These are phyloP conservation scores for Maniola jurtina DNA, from an alignment of 1,140 invertebrate genomes.

Conservation along the genomic window DNA sequence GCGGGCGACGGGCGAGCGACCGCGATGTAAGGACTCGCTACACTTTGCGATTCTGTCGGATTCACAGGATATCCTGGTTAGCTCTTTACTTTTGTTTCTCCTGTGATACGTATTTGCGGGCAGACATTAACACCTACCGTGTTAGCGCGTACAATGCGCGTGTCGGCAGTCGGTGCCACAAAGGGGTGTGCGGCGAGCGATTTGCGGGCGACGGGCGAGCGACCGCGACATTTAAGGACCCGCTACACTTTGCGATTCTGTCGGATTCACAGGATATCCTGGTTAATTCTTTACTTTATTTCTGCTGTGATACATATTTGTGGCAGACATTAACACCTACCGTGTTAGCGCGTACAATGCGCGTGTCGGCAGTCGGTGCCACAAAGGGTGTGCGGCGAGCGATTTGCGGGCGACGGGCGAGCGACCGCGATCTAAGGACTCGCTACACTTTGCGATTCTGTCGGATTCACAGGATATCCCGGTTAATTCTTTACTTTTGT, in stretches of 20 bases:
- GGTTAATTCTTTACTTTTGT: conserved; percentile 46
- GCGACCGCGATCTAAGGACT: no score
- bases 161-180: conserved; percentile 63
- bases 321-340: conserved; percentile 63
- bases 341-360: conserved; percentile 55
- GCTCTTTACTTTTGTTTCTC: conserved; percentile 56
- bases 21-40: no score
- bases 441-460: no score
- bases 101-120: conserved; percentile 68
- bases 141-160: conserved; percentile 54
- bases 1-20: conserved; percentile 41
- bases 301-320: conserved; percentile 70
- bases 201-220: conserved; percentile 51
- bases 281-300: conserved; percentile 46
- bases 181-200: conserved; percentile 51
- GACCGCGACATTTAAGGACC: no score
- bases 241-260: no score
- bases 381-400: conserved; percentile 51
- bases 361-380: conserved; percentile 57
- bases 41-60: no score
- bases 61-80: neutral
- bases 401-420: conserved; percentile 57
- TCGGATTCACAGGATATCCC: no score
- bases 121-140: conserved; percentile 63
- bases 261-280: neutral